phyloP scores from a whole-genome alignment of 1,140 invertebrate genomes.

The Thaumetopoea pityocampa region DNA sequence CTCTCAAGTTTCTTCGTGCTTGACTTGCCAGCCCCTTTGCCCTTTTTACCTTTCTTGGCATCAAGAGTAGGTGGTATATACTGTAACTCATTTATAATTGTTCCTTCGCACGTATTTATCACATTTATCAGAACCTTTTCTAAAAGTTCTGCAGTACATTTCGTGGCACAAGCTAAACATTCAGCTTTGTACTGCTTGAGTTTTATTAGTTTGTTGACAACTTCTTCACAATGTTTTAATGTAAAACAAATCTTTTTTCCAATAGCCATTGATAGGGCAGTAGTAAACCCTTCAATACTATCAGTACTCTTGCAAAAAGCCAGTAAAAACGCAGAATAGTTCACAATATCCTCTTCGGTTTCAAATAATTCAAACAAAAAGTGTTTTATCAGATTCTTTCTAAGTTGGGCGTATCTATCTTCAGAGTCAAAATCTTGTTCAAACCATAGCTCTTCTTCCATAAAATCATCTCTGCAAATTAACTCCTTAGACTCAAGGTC shows the following conservation, averaged over 20 bases:
- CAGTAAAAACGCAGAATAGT: constrained; percentile 78
- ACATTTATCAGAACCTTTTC: constrained; percentile 48
- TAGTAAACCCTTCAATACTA: constrained; percentile 74
- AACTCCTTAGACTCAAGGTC: constrained; percentile 66
- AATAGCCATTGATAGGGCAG: constrained; percentile 75
- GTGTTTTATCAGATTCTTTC: constrained; percentile 66
- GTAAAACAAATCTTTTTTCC: constrained; percentile 73
- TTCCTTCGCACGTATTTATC: constrained; percentile 53
- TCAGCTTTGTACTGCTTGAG: constrained; percentile 53
- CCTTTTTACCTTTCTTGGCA: constrained; percentile 53
- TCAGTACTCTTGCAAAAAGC: constrained; percentile 77
- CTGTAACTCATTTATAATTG: constrained; percentile 44
- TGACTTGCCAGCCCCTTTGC: constrained; percentile 24
- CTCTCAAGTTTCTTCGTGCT: constrained; percentile 35
- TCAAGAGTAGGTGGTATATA: constrained; percentile 34
- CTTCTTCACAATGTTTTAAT: constrained; percentile 61
- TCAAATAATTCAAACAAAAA: constrained; percentile 76
- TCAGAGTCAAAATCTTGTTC: constrained; percentile 55
- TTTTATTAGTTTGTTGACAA: constrained; percentile 53
- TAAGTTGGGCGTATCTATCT: constrained; percentile 33
- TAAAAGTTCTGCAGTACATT: constrained; percentile 46
- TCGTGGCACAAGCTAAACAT: constrained; percentile 46
- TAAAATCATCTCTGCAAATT: constrained; percentile 56
- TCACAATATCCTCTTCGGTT: constrained; percentile 60
- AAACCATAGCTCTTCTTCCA: constrained; percentile 75